These are phyloP conservation scores for Tenthredo notha DNA, from an alignment of 2,888 invertebrate species.

Conservation along the genomic window DNA sequence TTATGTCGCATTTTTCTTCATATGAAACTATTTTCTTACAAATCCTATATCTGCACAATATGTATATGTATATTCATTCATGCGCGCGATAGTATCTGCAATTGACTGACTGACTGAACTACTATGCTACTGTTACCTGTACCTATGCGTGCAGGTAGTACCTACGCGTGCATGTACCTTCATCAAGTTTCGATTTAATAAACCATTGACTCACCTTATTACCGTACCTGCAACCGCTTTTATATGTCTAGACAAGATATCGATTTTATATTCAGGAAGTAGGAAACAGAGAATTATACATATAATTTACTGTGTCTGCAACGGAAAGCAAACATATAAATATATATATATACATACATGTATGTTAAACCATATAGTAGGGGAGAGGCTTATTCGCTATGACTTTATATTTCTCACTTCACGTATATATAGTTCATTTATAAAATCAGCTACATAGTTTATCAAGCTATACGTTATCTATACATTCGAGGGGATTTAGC, in stretches of 20 bases:
- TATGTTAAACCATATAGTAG: neutral
- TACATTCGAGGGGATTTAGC: neutral
- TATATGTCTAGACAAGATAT: constrained; percentile 34
- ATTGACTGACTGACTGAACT: neutral
- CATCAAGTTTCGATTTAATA: constrained; percentile 16
- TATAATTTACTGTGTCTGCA: neutral
- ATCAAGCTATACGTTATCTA: neutral
- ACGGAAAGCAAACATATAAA: neutral
- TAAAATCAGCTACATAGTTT: neutral
- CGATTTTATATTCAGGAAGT: constrained; percentile 28
- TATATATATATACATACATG: too few relatives aligned
- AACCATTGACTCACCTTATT: neutral
- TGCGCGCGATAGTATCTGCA: neutral
- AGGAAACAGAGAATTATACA: neutral
- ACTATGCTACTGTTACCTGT: too few relatives aligned
- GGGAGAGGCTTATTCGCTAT: neutral
- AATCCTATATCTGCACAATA: neutral
- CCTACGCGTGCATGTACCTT: neutral
- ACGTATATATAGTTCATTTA: too few relatives aligned
- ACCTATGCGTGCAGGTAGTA: too few relatives aligned
- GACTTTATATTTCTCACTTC: neutral
- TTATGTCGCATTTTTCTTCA: neutral
- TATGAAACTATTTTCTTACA: neutral
- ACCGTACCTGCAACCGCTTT: neutral
- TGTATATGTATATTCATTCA: neutral